Base-by-base conservation (phyloP, 2,888 invertebrate genomes). In the Cryptus viduatorius region DNA sequence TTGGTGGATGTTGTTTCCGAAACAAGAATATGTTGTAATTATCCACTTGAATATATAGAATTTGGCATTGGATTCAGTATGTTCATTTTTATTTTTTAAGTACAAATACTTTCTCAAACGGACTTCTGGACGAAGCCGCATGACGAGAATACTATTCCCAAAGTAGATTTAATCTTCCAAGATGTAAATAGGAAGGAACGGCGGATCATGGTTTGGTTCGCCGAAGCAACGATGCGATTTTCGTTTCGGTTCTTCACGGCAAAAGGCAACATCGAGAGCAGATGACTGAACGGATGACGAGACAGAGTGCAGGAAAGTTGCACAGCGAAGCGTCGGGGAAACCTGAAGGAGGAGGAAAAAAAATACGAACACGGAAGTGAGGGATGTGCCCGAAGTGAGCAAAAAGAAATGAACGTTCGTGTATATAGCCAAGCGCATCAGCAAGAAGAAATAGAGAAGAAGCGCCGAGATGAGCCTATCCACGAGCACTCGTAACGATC, bases 401-500 rank as follows among this genome's bases (percentile, higher is more conserved):
- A 46, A 86, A 79, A 85, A 75, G 78, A 79, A 78, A 81, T 79
- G 61, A 79, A 72, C 82, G 61, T 79, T 29, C 31, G 37, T 50
- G 77, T 64, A 19, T 37, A 31, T 16, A 69, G 31, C 71, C 19
- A 37, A 29, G 24, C 76, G 79, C 72, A 83, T 80, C 61, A 81
- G 76, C 67, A 61, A 82, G 72, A 31, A 86, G 79, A 83, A 76
- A 84, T 61, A 80, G 80, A 80, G 82, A 84, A 68, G 50, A 14
- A 69, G 44, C 77, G 61, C 82, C 31, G 78, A 77, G 85, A 81
- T 59, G 80, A 81, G 78, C 85, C 82, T 85, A 85, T 85, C 82
- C 76, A 72, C 79, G 61, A 87, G 87, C 89, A 90, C 89, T 91
- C 89, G 88, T 90, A 90, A 91, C 90, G 89, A 91, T 91, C 91